phyloP scores from a whole-genome alignment of 2,113 vertebrate species.

The Semicossyphus pulcher region DNA sequence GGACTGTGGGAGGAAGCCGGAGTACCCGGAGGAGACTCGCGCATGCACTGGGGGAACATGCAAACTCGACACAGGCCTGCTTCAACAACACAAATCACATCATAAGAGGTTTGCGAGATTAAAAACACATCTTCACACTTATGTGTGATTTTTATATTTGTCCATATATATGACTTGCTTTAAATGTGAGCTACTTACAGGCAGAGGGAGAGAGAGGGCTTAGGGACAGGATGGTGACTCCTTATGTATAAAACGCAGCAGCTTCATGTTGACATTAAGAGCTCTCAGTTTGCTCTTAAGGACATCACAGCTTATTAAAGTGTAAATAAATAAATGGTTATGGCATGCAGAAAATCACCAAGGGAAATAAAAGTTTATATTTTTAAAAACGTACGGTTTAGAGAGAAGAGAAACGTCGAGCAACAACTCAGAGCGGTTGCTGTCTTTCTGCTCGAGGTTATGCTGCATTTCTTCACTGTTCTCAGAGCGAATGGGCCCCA shows the following conservation, averaged over 20 bases:
- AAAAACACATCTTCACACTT: neutral
- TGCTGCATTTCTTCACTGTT: constrained; percentile 56
- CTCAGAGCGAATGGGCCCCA: constrained; percentile 38
- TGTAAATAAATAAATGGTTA: constrained; percentile 44
- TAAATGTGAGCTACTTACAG: constrained; percentile 6
- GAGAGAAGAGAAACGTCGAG: constrained; percentile 11
- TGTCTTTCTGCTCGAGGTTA: constrained; percentile 58
- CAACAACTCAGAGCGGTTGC: constrained; percentile 22
- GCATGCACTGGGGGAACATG: no score
- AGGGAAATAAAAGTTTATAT: constrained; percentile 8
- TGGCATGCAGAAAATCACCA: constrained; percentile 13
- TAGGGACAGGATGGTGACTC: constrained; percentile 20
- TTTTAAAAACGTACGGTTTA: constrained; percentile 13
- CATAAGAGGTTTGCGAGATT: neutral
- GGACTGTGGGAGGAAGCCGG: no score
- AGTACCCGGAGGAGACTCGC: no score
- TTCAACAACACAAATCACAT: no score
- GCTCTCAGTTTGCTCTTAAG: constrained; percentile 57
- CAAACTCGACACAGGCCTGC: no score
- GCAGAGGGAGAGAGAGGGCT: neutral
- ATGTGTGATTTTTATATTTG: no score
- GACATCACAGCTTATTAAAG: constrained; percentile 44
- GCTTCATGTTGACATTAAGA: constrained; percentile 60
- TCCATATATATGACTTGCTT: constrained; percentile 1
- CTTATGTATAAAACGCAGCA: constrained; percentile 26